Percentiles rank a stretch among this genome's conserved stretches.
Evolutionary conservation across 2,113 vertebrate genomes (phyloP).

Genomic region (Rutilus rutilus): DNA sequence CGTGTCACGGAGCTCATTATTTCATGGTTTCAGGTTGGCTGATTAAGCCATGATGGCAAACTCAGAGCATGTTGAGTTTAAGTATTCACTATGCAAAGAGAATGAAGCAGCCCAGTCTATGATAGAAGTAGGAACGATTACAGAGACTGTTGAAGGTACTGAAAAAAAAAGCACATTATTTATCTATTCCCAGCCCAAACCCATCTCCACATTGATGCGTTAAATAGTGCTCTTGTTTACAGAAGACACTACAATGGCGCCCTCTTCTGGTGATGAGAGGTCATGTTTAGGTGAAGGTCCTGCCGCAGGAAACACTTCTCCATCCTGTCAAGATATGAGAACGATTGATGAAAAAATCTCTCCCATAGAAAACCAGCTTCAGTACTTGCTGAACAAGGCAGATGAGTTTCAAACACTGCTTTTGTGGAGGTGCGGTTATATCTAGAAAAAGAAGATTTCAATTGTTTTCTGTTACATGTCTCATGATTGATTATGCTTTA

Average conservation of each 20-base stretch:
- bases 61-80: neutral
- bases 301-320: neutral
- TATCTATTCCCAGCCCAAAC: neutral
- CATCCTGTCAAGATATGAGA: slow-evolving; percentile 21
- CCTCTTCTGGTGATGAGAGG: slow-evolving; percentile 46
- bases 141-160: neutral
- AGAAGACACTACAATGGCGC: slow-evolving; percentile 50
- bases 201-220: neutral
- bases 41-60: slow-evolving; percentile 1
- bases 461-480: neutral
- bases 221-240: neutral
- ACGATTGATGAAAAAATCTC: slow-evolving; percentile 66
- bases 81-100: neutral
- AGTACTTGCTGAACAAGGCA: slow-evolving; percentile 75
- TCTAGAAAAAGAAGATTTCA: neutral
- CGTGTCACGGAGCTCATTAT: neutral
- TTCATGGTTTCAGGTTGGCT: neutral
- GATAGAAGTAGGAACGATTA: neutral
- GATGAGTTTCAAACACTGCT: slow-evolving; percentile 74
- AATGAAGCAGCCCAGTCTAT: neutral
- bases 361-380: slow-evolving; percentile 72
- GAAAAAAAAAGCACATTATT: neutral
- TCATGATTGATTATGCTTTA: neutral
- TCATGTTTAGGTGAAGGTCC: slow-evolving; percentile 22
- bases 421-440: slow-evolving; percentile 68